Evolutionary conservation across 2,797 vertebrate genomes (phyloP).

Genomic region (Catamblyrhynchus diadema): DNA sequence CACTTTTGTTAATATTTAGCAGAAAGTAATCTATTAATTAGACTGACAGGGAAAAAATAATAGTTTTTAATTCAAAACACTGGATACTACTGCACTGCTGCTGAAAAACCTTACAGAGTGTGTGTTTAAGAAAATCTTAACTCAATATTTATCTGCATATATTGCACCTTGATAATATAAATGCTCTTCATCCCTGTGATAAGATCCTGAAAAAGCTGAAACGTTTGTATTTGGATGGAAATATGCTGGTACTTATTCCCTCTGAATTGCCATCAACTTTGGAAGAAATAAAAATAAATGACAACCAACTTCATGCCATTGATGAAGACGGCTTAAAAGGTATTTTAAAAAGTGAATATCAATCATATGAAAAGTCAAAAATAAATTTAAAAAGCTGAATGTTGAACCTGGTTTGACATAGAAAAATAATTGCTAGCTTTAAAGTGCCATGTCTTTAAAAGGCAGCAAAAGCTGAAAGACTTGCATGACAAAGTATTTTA

Average conservation of each 20-base stretch:
- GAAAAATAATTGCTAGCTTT: not conserved
- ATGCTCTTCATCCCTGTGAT: not conserved
- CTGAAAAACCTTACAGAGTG: not conserved
- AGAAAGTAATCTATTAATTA: not conserved
- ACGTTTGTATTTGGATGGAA: slow-evolving; percentile 93
- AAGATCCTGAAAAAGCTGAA: slow-evolving; percentile 88
- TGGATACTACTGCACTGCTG: not conserved
- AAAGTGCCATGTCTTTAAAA: not conserved
- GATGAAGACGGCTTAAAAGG: slow-evolving; percentile 84
- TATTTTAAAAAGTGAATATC: slow-evolving; percentile 51
- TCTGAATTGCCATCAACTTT: slow-evolving; percentile 83
- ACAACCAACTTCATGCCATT: slow-evolving; percentile 85
- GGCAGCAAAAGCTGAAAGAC: not conserved
- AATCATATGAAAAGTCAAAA: not conserved
- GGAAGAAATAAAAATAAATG: slow-evolving; percentile 94
- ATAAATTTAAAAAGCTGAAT: not conserved
- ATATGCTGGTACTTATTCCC: slow-evolving; percentile 84
- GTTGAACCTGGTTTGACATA: not conserved
- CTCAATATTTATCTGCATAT: not conserved
- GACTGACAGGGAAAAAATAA: not conserved
- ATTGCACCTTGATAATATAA: not conserved
- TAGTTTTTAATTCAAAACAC: not conserved
- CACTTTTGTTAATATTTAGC: not conserved
- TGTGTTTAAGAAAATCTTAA: not conserved
- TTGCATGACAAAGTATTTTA: not conserved